Percentiles rank a stretch among this genome's conserved stretches.
These are phyloP conservation scores for Drosophila sproati DNA, from an alignment of 1,140 invertebrate genomes.

Conservation along the genomic window DNA sequence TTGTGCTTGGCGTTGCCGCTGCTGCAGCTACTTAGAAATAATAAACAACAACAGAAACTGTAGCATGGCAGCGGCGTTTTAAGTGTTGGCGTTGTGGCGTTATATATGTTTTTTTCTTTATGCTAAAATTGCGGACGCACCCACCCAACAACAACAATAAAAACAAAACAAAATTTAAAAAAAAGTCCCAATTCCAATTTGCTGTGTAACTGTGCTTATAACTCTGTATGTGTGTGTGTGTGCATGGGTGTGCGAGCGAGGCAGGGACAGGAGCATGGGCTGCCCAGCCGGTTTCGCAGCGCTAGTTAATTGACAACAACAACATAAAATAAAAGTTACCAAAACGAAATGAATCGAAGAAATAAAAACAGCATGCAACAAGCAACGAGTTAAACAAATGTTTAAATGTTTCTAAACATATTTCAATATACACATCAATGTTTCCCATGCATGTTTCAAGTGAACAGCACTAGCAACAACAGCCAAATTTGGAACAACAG, in stretches of 20 bases:
- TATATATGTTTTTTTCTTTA: conserved; percentile 38
- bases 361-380: conserved; percentile 46
- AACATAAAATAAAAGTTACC: conserved; percentile 39
- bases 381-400: conserved; percentile 42
- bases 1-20: conserved; percentile 25
- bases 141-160: conserved; percentile 44
- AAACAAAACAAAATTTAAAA: conserved; percentile 27
- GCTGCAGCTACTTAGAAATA: conserved; percentile 31
- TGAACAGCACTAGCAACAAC: conserved; percentile 12
- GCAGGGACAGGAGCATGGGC: conserved; percentile 62
- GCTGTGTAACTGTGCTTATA: conserved; percentile 17
- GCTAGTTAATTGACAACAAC: conserved; percentile 75
- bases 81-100: conserved; percentile 41
- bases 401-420: conserved; percentile 27
- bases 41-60: conserved; percentile 33
- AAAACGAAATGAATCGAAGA: conserved; percentile 36
- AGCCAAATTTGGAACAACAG: background rate
- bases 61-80: conserved; percentile 28
- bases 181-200: conserved; percentile 33
- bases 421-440: conserved; percentile 1
- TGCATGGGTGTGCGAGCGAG: conserved; percentile 28
- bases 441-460: conserved; percentile 6
- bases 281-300: conserved; percentile 56
- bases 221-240: conserved; percentile 18
- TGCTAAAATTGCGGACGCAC: conserved; percentile 70